phyloP scores from a whole-genome alignment of 2,888 invertebrate species.

The Ochropleura leucogaster region DNA sequence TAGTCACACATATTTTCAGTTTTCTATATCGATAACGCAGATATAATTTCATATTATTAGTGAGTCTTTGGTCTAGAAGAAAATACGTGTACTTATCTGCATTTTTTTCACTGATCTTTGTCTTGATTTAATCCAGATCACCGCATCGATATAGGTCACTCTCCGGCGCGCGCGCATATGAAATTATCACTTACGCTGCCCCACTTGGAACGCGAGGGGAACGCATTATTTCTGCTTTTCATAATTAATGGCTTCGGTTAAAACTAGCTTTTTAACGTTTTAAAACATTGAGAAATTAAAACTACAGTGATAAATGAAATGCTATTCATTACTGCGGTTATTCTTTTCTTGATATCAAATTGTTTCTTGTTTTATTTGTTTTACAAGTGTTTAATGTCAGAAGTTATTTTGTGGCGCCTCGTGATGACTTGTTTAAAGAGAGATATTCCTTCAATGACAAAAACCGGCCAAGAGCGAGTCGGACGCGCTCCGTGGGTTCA shows the following conservation, averaged over 20 bases:
- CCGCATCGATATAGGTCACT: conserved; percentile 74
- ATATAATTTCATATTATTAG: neutral
- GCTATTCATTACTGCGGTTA: conserved; percentile 36
- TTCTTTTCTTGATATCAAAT: conserved; percentile 14
- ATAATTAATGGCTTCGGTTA: conserved; percentile 51
- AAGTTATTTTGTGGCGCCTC: neutral
- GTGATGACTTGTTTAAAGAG: neutral
- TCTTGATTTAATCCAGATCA: conserved; percentile 74
- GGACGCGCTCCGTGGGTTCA: no score
- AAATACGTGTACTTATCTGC: conserved; percentile 11
- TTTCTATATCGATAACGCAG: neutral
- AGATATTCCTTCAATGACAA: neutral
- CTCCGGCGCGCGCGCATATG: conserved; percentile 74
- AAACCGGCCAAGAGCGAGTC: neutral
- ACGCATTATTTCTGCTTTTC: conserved; percentile 55
- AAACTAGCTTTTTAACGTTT: conserved; percentile 48
- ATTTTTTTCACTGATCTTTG: conserved; percentile 71
- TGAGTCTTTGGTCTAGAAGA: neutral
- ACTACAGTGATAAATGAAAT: conserved; percentile 31
- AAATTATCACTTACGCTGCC: conserved; percentile 73
- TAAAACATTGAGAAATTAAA: conserved; percentile 31
- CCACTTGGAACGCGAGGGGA: conserved; percentile 72
- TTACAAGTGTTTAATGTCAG: conserved; percentile 30
- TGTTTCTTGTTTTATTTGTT: conserved; percentile 17
- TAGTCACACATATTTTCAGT: neutral